Conservation (phyloP, 2,113 vertebrate species). For the Micronycteris hirsuta region DNA sequence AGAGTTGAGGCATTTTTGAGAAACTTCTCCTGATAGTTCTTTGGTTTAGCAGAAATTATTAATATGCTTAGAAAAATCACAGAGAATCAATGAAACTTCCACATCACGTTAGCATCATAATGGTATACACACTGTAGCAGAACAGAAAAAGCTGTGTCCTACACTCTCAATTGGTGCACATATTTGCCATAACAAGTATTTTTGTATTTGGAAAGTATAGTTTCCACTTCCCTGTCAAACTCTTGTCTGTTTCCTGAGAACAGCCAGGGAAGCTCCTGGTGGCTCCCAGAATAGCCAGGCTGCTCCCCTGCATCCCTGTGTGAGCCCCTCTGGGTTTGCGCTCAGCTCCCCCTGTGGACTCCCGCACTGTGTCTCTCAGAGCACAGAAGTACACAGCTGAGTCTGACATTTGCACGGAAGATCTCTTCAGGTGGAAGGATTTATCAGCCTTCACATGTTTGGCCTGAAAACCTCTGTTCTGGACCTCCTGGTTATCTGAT, state of each 20-base stretch:
- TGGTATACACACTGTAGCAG: background rate
- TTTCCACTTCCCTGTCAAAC: background rate
- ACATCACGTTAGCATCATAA: background rate
- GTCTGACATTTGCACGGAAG: background rate
- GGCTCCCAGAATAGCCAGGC: background rate
- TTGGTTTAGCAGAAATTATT: background rate
- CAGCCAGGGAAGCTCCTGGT: background rate
- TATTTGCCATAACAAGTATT: background rate
- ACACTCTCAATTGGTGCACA: background rate
- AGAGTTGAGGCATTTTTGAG: background rate
- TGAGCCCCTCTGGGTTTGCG: background rate
- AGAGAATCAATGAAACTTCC: background rate
- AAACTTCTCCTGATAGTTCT: background rate
- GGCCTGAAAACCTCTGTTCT: background rate
- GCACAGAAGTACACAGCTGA: conserved; percentile 30
- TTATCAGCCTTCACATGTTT: background rate
- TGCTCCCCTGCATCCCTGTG: background rate
- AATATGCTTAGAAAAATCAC: background rate
- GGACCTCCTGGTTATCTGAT: no score
- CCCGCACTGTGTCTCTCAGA: conserved; percentile 26
- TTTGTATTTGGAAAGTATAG: background rate
- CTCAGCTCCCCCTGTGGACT: background rate
- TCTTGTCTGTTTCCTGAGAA: background rate
- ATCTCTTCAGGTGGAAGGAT: conserved; percentile 21
- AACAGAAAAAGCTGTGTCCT: background rate